Conservation (phyloP, 2,888 invertebrate genomes). For the Ormyrus nitidulus region DNA sequence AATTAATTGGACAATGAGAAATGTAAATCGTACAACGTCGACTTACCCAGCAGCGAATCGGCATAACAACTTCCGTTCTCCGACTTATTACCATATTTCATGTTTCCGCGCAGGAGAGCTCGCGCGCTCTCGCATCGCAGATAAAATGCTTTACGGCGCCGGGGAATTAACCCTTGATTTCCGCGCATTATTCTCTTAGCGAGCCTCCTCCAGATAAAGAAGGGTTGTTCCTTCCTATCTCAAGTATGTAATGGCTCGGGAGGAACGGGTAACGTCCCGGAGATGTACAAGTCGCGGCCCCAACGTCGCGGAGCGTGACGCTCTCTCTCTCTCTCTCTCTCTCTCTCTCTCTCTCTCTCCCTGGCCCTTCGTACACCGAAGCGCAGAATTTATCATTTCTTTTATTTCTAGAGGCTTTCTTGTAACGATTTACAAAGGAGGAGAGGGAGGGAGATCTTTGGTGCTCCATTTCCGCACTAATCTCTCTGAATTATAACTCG, state of each 20-base stretch:
- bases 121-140: slow-evolving; percentile 59
- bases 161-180: slow-evolving; percentile 74
- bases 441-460: slow-evolving; percentile 43
- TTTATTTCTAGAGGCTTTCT: slow-evolving; percentile 54
- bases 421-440: slow-evolving; percentile 25
- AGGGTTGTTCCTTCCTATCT: slow-evolving; percentile 67
- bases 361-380: slow-evolving; percentile 1
- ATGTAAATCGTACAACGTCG: slow-evolving; percentile 33
- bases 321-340: not conserved
- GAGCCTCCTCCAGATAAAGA: slow-evolving; percentile 71
- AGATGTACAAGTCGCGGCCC: slow-evolving; percentile 30
- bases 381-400: slow-evolving; percentile 53
- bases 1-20: slow-evolving; percentile 45
- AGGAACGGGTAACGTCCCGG: slow-evolving; percentile 11
- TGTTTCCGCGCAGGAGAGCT: slow-evolving; percentile 58
- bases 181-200: slow-evolving; percentile 72
- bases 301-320: slow-evolving; percentile 2
- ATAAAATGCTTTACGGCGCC: slow-evolving; percentile 72
- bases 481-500: slow-evolving; percentile 52
- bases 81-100: slow-evolving; percentile 68
- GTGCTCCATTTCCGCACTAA: slow-evolving; percentile 53
- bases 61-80: slow-evolving; percentile 57
- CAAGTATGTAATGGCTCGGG: slow-evolving; percentile 51
- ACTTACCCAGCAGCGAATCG: slow-evolving; percentile 54
- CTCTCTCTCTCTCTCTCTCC: not conserved